Conservation (phyloP, 1,140 invertebrate species). For the Heterodera carotae region DNA sequence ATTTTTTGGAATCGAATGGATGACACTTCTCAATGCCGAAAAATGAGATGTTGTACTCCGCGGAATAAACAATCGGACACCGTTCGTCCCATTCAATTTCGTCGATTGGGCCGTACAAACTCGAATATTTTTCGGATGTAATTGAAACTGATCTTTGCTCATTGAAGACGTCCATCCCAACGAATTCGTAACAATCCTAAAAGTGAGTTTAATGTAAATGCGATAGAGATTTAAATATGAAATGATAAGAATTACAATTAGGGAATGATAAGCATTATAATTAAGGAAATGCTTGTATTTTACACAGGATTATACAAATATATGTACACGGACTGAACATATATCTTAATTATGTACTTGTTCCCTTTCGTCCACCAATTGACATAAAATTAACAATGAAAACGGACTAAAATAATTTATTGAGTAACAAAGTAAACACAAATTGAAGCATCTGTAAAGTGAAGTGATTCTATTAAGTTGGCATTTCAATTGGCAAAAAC, state of each 20-base stretch:
- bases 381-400: no score
- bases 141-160: conserved; percentile 7
- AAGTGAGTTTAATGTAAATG: no score
- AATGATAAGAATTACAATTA: no score
- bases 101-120: background rate
- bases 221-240: no score
- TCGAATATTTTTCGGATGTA: background rate
- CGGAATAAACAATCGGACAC: conserved; percentile 76
- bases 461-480: conserved; percentile 1
- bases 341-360: no score
- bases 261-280: no score
- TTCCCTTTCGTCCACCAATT: no score
- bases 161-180: background rate
- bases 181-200: no score
- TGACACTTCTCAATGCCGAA: conserved; percentile 79
- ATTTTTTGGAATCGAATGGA: conserved; percentile 85
- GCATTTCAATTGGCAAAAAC: background rate
- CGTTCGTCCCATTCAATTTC: conserved; percentile 36
- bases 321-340: no score
- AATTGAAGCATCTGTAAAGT: background rate
- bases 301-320: no score
- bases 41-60: conserved; percentile 81
- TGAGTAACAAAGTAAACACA: conserved; percentile 16
- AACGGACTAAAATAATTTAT: no score
- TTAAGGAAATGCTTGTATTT: no score